Conservation (phyloP, 2,797 vertebrate genomes). For the Hypotaenidia philippensis region DNA sequence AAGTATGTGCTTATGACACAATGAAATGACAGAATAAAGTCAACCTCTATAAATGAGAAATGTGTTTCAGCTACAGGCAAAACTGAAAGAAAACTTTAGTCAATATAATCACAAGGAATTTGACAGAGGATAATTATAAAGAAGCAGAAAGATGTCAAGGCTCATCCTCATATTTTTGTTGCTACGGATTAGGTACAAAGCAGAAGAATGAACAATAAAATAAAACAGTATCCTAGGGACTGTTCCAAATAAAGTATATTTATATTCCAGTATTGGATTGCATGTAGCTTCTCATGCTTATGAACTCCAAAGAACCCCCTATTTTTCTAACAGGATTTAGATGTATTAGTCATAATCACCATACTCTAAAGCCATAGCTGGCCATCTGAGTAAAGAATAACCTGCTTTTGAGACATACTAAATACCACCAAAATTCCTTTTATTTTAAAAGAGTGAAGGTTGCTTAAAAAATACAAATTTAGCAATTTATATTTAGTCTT, state of each 20-base stretch:
- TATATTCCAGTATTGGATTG: background rate
- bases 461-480: background rate
- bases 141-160: background rate
- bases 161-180: background rate
- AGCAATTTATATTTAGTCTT: background rate
- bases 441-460: background rate
- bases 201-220: background rate
- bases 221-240: background rate
- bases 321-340: background rate
- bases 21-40: constrained; percentile 45
- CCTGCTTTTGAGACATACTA: background rate
- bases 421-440: background rate
- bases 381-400: background rate
- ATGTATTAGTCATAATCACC: background rate
- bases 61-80: background rate
- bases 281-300: background rate
- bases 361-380: background rate
- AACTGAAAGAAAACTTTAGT: constrained; percentile 18
- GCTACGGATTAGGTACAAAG: background rate
- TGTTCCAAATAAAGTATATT: background rate
- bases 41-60: background rate
- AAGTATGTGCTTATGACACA: background rate
- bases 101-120: constrained; percentile 17
- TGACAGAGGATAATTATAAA: constrained; percentile 14
- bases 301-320: background rate